These are phyloP conservation scores for Drosophila suzukii DNA, from an alignment of 1,140 invertebrate genomes.

Conservation along the genomic window DNA sequence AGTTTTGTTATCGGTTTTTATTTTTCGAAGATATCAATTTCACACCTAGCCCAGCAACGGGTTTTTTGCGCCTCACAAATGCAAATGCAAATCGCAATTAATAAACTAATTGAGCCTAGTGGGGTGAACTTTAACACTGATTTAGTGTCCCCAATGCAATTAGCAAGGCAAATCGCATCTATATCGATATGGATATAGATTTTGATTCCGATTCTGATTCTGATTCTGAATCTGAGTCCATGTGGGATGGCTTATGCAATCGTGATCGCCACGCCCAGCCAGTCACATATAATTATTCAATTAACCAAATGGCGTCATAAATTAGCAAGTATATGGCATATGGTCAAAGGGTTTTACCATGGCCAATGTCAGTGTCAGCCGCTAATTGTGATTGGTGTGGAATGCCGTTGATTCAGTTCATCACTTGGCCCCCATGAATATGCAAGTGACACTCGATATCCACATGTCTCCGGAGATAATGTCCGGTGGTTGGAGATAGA, in stretches of 20 bases:
- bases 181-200: conserved; percentile 41
- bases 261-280: conserved; percentile 52
- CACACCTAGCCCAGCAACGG: conserved; percentile 66
- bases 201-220: conserved; percentile 32
- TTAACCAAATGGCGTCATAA: conserved; percentile 79
- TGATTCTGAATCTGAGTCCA: conserved; percentile 7
- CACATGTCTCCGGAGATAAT: conserved; percentile 30
- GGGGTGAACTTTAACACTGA: conserved; percentile 39
- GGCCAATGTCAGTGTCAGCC: conserved; percentile 57
- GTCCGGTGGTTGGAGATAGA: conserved; percentile 9
- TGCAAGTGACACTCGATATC: conserved; percentile 44
- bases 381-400: conserved; percentile 68
- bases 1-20: conserved; percentile 65
- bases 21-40: conserved; percentile 70
- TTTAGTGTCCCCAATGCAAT: conserved; percentile 34
- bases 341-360: conserved; percentile 53
- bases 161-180: conserved; percentile 60
- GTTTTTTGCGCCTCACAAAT: conserved; percentile 40
- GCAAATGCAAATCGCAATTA: conserved; percentile 38
- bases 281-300: conserved; percentile 79
- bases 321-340: conserved; percentile 63
- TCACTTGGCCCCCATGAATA: conserved; percentile 64
- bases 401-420: conserved; percentile 73
- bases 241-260: conserved; percentile 69
- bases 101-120: conserved; percentile 57